A percentile compares a stretch with the other conserved stretches of the same genome.
Evolutionary conservation across 2,888 invertebrate species (phyloP).

Genomic region (Lasioglossum leucozonium): DNA sequence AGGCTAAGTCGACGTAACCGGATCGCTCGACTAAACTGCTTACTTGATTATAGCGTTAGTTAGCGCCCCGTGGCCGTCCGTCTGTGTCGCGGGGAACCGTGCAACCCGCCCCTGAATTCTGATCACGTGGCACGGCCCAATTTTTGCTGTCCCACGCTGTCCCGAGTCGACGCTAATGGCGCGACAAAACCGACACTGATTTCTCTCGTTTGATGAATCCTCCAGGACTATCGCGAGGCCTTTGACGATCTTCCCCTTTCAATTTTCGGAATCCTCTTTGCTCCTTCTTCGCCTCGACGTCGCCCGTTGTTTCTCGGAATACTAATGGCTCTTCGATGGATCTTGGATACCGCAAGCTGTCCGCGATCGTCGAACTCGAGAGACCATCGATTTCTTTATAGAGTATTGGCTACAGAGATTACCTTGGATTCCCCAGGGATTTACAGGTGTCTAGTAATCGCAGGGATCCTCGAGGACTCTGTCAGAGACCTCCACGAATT

Average conservation of each 20-base stretch:
- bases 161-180: conserved; percentile 28
- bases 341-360: not conserved
- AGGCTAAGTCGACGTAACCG: conserved; percentile 73
- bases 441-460: not conserved
- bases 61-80: conserved; percentile 55
- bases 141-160: conserved; percentile 39
- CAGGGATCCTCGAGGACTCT: not conserved
- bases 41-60: conserved; percentile 74
- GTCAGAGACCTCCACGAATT: not conserved
- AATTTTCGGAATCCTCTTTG: not conserved
- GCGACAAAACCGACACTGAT: conserved; percentile 26
- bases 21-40: conserved; percentile 76
- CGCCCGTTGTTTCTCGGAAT: not conserved
- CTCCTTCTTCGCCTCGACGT: not conserved
- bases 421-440: too few species aligned
- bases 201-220: not conserved
- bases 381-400: not conserved
- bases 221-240: not conserved
- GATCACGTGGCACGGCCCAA: conserved; percentile 61
- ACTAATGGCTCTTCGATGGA: not conserved
- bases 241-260: not conserved
- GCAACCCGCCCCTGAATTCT: conserved; percentile 56
- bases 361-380: not conserved
- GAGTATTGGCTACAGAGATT: too few species aligned
- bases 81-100: conserved; percentile 31